Evolutionary conservation across 1,140 invertebrate genomes (phyloP), one percentile per base, ranked within the genome.

Genomic region (Asbolus verrucosus): DNA sequence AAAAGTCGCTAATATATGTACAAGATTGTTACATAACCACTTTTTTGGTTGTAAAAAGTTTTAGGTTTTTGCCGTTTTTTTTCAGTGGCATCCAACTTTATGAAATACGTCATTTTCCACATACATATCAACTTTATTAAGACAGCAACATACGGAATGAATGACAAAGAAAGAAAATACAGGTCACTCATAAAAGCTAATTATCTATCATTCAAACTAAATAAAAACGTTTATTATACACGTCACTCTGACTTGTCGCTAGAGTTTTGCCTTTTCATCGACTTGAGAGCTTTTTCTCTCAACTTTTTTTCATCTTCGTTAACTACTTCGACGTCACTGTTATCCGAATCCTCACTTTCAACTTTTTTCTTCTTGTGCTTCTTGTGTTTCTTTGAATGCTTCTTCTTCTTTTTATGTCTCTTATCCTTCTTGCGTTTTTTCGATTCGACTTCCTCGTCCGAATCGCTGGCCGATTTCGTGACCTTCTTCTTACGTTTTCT

Each of bases 291-390:
- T 74, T 92, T 89, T 81, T 95, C 93, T n/a, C 94, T 86, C 70
- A 96, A 84, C 81, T 92, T 93, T 78, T 91, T 93, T 78, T 95
- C 94, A 83, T 94, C 92, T 76, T 95, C 93, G 76, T 89, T 89
- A 38, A 87, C 79, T 9, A 83, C 80, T 38, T 91, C 87, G 15
- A 83, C 83, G 69, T 88, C 87, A 76, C 84, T 85, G 67, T 84
- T 86, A 65, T 87, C 86, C 13, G 86, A 86, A 68, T 87, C 86
- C 14, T 87, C 86, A 27, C 85, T 85, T 36, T 87, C 87, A 5
- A 84, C 85, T 73, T 88, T 88, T 78, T 85, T 86, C 79, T 90
- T 90, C 75, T 89, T 89, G 72, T 88, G 86, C 76, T 90, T 90
- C 65, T 88, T 84, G 63, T 88, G 87, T 72, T 89, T 89, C 81